phyloP scores from a whole-genome alignment of 2,797 vertebrate genomes.

The Lacerta bilineata region DNA sequence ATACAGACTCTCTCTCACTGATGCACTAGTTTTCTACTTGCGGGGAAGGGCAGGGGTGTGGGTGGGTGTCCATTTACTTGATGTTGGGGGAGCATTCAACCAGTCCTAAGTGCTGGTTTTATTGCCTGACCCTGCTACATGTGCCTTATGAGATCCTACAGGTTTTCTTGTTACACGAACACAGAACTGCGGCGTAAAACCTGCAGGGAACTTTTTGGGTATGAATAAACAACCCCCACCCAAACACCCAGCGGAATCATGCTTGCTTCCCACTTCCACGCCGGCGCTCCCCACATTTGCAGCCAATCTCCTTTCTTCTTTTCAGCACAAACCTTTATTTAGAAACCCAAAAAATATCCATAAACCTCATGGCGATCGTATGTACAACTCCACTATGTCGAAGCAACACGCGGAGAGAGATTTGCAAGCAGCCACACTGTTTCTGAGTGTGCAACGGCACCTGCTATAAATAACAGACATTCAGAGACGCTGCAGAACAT shows the following conservation, averaged over 20 bases:
- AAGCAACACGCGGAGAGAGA: slow-evolving; percentile 32
- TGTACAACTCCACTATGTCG: slow-evolving; percentile 49
- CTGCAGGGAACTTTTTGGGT: too few relatives aligned
- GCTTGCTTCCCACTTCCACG: neutral
- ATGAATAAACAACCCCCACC: neutral
- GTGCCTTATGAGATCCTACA: neutral
- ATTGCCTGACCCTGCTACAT: neutral
- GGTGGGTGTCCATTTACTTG: too few relatives aligned
- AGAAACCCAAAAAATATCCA: slow-evolving; percentile 54
- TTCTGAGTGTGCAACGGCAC: neutral
- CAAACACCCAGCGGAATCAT: neutral
- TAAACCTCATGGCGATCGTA: slow-evolving; percentile 44
- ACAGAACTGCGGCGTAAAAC: too few relatives aligned
- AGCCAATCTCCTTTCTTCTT: neutral
- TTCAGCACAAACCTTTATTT: slow-evolving; percentile 68
- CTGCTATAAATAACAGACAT: slow-evolving; percentile 29
- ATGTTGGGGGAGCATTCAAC: too few relatives aligned
- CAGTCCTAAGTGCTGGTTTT: too few relatives aligned
- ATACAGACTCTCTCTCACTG: too few relatives aligned
- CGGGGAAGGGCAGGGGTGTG: too few relatives aligned
- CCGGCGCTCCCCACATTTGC: neutral
- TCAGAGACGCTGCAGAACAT: slow-evolving; percentile 8
- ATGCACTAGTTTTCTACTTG: too few relatives aligned
- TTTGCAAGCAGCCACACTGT: neutral
- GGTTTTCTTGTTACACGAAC: neutral